phyloP scores from a whole-genome alignment of 2,888 invertebrate species.

The Ennomos erosarius region DNA sequence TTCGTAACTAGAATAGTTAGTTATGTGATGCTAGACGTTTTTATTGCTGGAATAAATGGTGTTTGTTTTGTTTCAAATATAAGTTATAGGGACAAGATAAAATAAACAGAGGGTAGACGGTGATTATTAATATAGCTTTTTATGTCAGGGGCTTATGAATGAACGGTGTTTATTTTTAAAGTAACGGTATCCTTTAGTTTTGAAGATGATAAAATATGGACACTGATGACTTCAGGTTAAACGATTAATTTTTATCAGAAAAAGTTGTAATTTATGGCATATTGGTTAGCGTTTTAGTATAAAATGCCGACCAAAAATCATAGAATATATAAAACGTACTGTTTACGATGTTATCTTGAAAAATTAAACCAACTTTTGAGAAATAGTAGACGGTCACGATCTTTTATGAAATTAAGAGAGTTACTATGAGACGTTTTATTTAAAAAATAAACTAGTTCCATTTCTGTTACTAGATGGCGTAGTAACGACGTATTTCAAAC shows the following conservation, averaged over 20 bases:
- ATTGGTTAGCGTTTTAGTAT: background rate
- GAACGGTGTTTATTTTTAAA: conserved; percentile 3
- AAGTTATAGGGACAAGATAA: conserved; percentile 25
- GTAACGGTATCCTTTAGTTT: background rate
- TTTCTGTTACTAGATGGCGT: no score
- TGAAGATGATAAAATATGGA: background rate
- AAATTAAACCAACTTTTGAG: no score
- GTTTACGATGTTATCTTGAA: no score
- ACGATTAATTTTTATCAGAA: no score
- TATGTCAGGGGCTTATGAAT: conserved; percentile 6
- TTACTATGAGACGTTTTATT: no score
- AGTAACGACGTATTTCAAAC: no score
- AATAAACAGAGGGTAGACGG: conserved; percentile 21
- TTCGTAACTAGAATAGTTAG: conserved; percentile 35
- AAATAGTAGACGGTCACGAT: no score
- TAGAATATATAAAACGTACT: no score
- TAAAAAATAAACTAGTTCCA: no score
- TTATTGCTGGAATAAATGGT: conserved; percentile 45
- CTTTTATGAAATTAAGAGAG: no score
- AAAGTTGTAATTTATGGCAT: background rate
- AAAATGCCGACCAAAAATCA: background rate
- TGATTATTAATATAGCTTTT: conserved; percentile 14
- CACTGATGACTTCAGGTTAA: no score
- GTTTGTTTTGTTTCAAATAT: conserved; percentile 43
- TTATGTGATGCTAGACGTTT: conserved; percentile 45